A percentile compares a stretch with the other conserved stretches of the same genome.
Evolutionary conservation across 2,113 vertebrate genomes (phyloP).

Genomic region (Ciconia stormi): DNA sequence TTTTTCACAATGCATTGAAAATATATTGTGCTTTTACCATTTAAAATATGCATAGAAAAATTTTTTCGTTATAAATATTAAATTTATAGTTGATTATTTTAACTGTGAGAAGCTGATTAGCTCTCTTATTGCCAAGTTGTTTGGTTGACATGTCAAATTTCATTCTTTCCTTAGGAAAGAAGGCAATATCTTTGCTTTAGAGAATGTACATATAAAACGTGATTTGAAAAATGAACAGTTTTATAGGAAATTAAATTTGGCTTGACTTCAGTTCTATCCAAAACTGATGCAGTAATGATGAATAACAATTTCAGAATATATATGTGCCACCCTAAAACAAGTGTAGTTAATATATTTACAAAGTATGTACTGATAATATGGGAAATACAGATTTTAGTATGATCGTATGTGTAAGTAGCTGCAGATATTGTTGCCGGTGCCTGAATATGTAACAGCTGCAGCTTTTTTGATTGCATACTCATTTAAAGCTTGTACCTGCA

Average conservation of each 20-base stretch:
- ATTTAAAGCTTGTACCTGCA: not conserved
- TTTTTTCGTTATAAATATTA: not conserved
- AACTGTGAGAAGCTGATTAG: not conserved
- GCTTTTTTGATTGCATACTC: not conserved
- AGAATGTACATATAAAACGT: not conserved
- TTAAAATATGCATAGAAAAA: not conserved
- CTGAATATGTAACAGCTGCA: not conserved
- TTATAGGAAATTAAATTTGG: not conserved
- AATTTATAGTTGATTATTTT: not conserved
- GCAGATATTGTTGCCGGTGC: not conserved
- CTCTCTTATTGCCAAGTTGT: not conserved
- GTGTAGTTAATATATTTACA: not conserved
- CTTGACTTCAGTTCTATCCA: not conserved
- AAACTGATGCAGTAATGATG: not conserved
- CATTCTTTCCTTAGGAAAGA: not conserved
- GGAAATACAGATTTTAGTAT: not conserved
- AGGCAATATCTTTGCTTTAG: not conserved
- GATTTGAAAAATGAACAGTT: not conserved
- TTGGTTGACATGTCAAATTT: not conserved
- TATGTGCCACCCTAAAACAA: not conserved
- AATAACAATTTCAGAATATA: not conserved
- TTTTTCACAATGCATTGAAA: not conserved
- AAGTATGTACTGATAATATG: fast-evolving
- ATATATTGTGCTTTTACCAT: not conserved
- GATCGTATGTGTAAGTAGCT: not conserved